Percentiles rank a stretch among this genome's conserved stretches.
phyloP scores from a whole-genome alignment of 2,888 invertebrate species.

The Cataglyphis cursor region DNA sequence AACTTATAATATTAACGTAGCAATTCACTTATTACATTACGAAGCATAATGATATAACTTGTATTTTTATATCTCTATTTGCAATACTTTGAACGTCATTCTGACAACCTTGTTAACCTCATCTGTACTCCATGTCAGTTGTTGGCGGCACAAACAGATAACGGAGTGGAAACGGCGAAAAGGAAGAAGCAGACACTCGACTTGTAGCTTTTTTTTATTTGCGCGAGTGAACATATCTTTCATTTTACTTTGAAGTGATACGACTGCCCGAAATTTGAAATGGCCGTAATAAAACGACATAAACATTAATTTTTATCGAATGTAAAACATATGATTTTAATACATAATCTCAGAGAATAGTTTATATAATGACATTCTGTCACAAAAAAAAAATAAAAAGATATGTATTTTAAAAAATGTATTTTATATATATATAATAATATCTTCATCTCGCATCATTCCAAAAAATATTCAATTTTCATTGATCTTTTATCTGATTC shows the following conservation, averaged over 20 bases:
- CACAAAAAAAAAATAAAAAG: background rate
- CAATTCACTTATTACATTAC: constrained; percentile 64
- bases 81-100: constrained; percentile 47
- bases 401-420: too few species aligned
- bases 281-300: background rate
- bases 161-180: constrained; percentile 55
- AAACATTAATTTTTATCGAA: background rate
- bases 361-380: background rate
- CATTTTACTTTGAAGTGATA: background rate
- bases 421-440: too few species aligned
- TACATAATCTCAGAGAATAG: background rate
- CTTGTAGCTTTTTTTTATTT: constrained; percentile 1
- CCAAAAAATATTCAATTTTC: constrained; percentile 22
- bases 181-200: constrained; percentile 33
- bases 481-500: constrained; percentile 47
- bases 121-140: constrained; percentile 60
- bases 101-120: constrained; percentile 74
- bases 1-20: constrained; percentile 63
- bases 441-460: background rate
- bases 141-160: constrained; percentile 58
- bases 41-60: constrained; percentile 65
- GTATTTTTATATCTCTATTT: constrained; percentile 60
- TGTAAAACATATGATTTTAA: background rate
- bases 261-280: background rate
- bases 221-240: constrained; percentile 1